Conservation (phyloP, 2,888 invertebrate genomes). For the Boloria euphrosyne region DNA sequence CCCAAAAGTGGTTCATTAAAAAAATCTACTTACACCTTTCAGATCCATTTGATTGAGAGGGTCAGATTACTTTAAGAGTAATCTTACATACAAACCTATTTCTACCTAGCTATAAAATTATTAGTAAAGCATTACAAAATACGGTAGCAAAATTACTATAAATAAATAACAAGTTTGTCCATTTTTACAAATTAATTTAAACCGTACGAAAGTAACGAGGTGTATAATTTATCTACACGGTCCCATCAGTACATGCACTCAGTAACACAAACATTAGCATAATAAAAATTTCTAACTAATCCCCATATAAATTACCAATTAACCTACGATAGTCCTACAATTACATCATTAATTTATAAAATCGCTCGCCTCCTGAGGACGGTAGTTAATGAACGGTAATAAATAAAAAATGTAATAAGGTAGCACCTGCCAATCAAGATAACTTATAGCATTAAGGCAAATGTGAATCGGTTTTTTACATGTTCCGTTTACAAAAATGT, state of each 20-base stretch:
- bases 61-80: too few relatives aligned
- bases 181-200: background rate
- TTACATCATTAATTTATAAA: conserved; percentile 44
- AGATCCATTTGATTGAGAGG: too few relatives aligned
- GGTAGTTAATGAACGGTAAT: conserved; percentile 42
- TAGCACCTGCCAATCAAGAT: conserved; percentile 46
- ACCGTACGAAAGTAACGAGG: background rate
- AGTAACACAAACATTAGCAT: conserved; percentile 13
- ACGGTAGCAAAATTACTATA: too few relatives aligned
- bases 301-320: conserved; percentile 36
- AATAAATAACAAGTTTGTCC: too few relatives aligned
- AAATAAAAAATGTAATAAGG: conserved; percentile 44
- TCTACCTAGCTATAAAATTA: too few relatives aligned
- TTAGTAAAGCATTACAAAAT: too few relatives aligned
- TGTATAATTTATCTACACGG: background rate
- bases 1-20: too few relatives aligned
- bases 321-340: conserved; percentile 34
- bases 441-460: conserved; percentile 27
- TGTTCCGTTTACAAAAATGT: conserved; percentile 5
- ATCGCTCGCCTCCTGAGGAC: conserved; percentile 35
- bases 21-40: too few relatives aligned
- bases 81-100: too few relatives aligned
- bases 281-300: conserved; percentile 13
- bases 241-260: background rate
- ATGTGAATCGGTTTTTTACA: conserved; percentile 19